phyloP scores from a whole-genome alignment of 2,113 vertebrate genomes.

The Tapirus terrestris region DNA sequence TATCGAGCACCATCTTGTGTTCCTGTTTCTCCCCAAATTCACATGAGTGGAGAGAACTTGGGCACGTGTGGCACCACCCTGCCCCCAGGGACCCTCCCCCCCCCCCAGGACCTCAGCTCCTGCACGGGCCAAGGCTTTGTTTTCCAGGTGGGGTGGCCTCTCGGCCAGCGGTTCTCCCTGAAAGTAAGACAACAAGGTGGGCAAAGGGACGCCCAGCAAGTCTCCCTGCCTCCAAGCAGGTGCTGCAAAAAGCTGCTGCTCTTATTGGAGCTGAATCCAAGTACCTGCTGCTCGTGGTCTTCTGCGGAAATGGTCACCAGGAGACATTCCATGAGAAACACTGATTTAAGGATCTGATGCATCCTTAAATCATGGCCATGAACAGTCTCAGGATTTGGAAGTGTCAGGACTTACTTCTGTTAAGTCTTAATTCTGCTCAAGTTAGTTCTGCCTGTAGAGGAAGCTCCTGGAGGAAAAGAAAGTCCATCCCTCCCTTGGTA shows the following conservation, averaged over 20 bases:
- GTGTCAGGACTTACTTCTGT: no score
- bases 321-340: background rate
- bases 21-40: background rate
- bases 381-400: background rate
- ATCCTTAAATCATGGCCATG: background rate
- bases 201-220: background rate
- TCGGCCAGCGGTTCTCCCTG: background rate
- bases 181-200: no score
- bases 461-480: background rate
- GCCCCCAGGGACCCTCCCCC: background rate
- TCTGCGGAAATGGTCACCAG: background rate
- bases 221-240: background rate
- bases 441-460: background rate
- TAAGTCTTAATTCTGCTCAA: background rate
- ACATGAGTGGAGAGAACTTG: background rate
- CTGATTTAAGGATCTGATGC: background rate
- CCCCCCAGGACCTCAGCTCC: background rate
- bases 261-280: background rate
- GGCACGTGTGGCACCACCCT: background rate
- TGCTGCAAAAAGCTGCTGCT: background rate
- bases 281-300: background rate
- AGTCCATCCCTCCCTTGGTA: background rate
- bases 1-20: no score
- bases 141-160: background rate
- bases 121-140: no score